phyloP scores from a whole-genome alignment of 2,113 vertebrate genomes.

The Oxyura jamaicensis region DNA sequence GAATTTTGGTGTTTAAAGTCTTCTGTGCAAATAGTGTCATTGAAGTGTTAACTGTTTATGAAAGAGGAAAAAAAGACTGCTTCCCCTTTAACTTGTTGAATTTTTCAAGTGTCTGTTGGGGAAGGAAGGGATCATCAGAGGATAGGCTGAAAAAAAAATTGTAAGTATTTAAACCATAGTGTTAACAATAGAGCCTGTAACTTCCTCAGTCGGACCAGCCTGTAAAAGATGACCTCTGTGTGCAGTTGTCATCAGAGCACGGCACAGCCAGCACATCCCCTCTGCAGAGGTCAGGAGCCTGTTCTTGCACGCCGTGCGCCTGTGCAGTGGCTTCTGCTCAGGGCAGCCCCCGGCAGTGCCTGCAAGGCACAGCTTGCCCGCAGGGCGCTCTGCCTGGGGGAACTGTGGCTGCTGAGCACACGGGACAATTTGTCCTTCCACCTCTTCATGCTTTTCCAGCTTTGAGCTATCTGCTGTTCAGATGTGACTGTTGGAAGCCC shows the following conservation, averaged over 20 bases:
- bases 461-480: neutral
- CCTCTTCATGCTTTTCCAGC: neutral
- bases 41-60: neutral
- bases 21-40: neutral
- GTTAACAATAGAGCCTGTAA: neutral
- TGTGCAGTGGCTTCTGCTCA: neutral
- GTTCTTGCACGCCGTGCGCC: rapidly evolving
- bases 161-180: neutral
- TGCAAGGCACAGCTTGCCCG: rapidly evolving
- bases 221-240: neutral
- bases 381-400: neutral
- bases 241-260: rapidly evolving
- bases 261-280: neutral
- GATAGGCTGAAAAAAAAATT: neutral
- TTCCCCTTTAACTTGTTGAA: neutral
- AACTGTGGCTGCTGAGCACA: neutral
- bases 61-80: neutral
- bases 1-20: neutral
- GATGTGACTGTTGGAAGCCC: neutral
- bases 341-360: neutral
- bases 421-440: rapidly evolving
- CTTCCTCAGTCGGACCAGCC: neutral
- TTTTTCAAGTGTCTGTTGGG: neutral
- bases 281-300: rapidly evolving
- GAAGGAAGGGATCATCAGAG: neutral